These are phyloP conservation scores for Nemoura dubitans DNA, from an alignment of 2,888 invertebrate species.

Conservation along the genomic window DNA sequence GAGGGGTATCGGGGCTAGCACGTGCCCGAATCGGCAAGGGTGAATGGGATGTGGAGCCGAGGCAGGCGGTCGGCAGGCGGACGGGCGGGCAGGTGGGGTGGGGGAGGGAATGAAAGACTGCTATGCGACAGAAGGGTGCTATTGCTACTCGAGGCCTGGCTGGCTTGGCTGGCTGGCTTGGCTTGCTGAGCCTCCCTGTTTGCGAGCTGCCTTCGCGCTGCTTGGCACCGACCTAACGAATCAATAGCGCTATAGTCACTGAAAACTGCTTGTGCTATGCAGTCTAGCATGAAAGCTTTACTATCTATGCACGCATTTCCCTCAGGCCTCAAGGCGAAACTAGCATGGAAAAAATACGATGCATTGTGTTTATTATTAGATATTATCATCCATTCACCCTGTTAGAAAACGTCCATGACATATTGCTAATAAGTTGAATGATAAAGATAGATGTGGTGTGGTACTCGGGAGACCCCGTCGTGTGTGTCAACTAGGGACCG, in stretches of 20 bases:
- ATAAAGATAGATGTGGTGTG: not conserved
- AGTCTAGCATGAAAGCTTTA: not conserved
- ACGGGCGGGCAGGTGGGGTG: slow-evolving; percentile 43
- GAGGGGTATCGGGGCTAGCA: slow-evolving; percentile 39
- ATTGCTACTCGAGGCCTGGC: not conserved
- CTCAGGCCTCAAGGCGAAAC: not conserved
- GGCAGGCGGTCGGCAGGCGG: not conserved
- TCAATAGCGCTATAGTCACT: slow-evolving; percentile 21
- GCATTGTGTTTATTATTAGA: not conserved
- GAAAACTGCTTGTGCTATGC: not conserved
- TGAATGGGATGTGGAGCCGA: not conserved
- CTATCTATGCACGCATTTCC: not conserved
- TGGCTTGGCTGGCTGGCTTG: slow-evolving; percentile 36
- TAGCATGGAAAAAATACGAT: not conserved
- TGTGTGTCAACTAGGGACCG: not conserved
- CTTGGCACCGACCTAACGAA: slow-evolving; percentile 34
- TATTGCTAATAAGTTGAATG: not conserved
- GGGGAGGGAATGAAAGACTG: slow-evolving; percentile 56
- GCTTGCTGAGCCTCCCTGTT: not conserved
- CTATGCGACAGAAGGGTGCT: slow-evolving; percentile 64
- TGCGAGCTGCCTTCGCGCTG: not conserved
- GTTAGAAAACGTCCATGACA: not conserved
- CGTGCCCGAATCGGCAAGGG: slow-evolving; percentile 47
- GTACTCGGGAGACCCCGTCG: not conserved
- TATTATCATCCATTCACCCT: not conserved